A percentile compares a stretch with the other conserved stretches of the same genome.
Evolutionary conservation across 2,797 vertebrate species (phyloP).

Genomic region (Eremophila alpestris): DNA sequence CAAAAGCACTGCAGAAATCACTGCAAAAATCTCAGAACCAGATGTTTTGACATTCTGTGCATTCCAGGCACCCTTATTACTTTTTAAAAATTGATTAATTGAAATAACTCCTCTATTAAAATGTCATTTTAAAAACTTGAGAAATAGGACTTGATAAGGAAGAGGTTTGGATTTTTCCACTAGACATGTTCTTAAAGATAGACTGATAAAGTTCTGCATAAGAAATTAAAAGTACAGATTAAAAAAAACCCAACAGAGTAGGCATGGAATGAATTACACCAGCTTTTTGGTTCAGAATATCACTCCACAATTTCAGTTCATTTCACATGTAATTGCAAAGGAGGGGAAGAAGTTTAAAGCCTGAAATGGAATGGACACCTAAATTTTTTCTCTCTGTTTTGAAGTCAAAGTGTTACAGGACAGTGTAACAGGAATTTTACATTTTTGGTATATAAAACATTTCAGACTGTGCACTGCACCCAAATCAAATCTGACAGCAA

Average conservation of each 20-base stretch:
- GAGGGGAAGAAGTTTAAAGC: not conserved
- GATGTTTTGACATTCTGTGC: not conserved
- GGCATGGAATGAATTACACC: conserved; percentile 15
- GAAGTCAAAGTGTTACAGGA: not conserved
- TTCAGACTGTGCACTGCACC: not conserved
- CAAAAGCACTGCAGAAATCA: conserved; percentile 17
- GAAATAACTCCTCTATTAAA: not conserved
- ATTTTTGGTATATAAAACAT: not conserved
- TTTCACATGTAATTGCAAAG: not conserved
- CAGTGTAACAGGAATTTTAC: not conserved
- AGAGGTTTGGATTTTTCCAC: conserved; percentile 5
- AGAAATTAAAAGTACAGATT: not conserved
- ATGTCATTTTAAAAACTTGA: conserved; percentile 8
- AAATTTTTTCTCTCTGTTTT: not conserved
- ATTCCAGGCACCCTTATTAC: not conserved
- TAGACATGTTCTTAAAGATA: not conserved
- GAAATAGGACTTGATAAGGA: not conserved
- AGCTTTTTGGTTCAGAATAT: not conserved
- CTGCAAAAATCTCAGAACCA: conserved; percentile 3
- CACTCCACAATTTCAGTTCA: not conserved
- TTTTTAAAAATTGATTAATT: not conserved
- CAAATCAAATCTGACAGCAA: not conserved
- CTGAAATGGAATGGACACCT: not conserved
- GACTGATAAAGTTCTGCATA: not conserved
- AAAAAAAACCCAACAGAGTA: not conserved